phyloP scores from a whole-genome alignment of 2,888 invertebrate genomes.

The Drosophila rellima region DNA sequence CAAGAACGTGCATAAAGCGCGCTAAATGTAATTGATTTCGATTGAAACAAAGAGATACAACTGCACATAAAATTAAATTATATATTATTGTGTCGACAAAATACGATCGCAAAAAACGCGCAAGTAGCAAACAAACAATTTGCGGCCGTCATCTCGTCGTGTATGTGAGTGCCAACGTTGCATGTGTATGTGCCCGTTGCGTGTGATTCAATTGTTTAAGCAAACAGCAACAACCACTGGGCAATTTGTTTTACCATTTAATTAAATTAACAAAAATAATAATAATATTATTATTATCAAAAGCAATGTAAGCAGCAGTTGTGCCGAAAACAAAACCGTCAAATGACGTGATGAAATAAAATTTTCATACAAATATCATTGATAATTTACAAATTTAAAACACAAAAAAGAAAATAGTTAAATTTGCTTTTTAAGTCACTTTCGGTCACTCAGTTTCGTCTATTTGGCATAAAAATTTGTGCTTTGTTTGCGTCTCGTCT shows the following conservation, averaged over 20 bases:
- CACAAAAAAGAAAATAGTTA: slow-evolving; percentile 19
- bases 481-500: slow-evolving; percentile 21
- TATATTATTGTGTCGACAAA: slow-evolving; percentile 43
- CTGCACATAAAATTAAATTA: slow-evolving; percentile 20
- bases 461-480: slow-evolving; percentile 23
- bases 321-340: slow-evolving; percentile 10
- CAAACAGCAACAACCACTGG: slow-evolving; percentile 45
- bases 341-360: slow-evolving; percentile 26
- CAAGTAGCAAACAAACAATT: slow-evolving; percentile 54
- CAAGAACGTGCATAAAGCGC: slow-evolving; percentile 23
- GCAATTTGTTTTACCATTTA: slow-evolving; percentile 40
- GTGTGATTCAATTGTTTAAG: slow-evolving; percentile 68
- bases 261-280: slow-evolving; percentile 42
- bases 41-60: slow-evolving; percentile 11
- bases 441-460: slow-evolving; percentile 17
- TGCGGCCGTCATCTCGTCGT: slow-evolving; percentile 53
- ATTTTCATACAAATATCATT: slow-evolving; percentile 12
- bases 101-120: slow-evolving; percentile 46
- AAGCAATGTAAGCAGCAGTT: slow-evolving; percentile 1
- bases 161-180: slow-evolving; percentile 14
- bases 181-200: slow-evolving; percentile 36
- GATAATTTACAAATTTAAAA: slow-evolving; percentile 1
- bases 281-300: slow-evolving; percentile 10
- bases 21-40: slow-evolving; percentile 34
- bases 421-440: slow-evolving; percentile 27